phyloP scores from a whole-genome alignment of 2,888 invertebrate genomes.

The Callimorpha dominula region DNA sequence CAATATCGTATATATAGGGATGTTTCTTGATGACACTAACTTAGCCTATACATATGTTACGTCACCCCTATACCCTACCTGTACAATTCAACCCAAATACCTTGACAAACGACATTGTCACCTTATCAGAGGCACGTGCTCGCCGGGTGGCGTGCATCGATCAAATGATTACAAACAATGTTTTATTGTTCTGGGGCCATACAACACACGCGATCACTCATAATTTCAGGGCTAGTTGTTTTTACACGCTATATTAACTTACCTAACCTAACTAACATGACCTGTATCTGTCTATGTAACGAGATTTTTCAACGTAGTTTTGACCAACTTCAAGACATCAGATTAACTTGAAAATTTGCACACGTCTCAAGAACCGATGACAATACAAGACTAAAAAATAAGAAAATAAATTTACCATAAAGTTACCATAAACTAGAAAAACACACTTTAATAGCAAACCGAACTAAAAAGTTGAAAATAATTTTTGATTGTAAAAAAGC shows the following conservation, averaged over 20 bases:
- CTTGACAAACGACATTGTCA: constrained; percentile 19
- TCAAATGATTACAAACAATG: constrained; percentile 8
- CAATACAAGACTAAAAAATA: too few species aligned
- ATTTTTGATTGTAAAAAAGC: too few species aligned
- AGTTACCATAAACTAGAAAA: too few species aligned
- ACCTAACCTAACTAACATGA: too few species aligned
- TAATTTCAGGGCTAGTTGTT: constrained; percentile 8
- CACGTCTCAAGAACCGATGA: too few species aligned
- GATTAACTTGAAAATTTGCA: too few species aligned
- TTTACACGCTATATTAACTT: neutral
- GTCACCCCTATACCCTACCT: neutral
- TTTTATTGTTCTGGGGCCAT: neutral
- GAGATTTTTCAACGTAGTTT: too few species aligned
- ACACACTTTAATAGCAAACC: too few species aligned
- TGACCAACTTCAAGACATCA: too few species aligned
- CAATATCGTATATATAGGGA: neutral
- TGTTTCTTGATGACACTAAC: neutral
- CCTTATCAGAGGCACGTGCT: constrained; percentile 37
- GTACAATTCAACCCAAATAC: neutral
- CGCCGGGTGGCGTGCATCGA: constrained; percentile 18
- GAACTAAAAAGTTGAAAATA: too few species aligned
- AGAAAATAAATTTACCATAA: too few species aligned
- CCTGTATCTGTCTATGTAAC: too few species aligned
- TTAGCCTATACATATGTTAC: neutral
- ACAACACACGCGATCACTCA: neutral